Evolutionary conservation across 1,140 invertebrate genomes (phyloP).

Genomic region (Ganaspis sp.): DNA sequence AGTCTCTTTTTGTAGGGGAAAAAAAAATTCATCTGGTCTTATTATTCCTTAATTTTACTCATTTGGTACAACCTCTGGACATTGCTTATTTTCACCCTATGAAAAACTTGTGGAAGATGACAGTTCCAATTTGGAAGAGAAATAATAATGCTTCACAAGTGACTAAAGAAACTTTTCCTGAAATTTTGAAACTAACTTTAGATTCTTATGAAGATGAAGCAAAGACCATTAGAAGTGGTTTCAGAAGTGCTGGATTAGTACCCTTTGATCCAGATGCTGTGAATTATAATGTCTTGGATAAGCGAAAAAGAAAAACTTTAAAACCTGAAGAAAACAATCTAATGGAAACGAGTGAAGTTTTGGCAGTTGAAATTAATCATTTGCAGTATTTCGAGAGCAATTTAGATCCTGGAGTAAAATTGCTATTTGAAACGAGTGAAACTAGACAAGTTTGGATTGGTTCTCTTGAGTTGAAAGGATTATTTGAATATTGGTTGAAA

Average conservation of each 20-base stretch:
- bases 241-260: background rate
- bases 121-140: constrained; percentile 34
- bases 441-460: background rate
- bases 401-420: background rate
- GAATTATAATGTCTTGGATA: background rate
- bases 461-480: background rate
- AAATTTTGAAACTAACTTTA: background rate
- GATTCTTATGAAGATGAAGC: background rate
- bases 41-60: constrained; percentile 65
- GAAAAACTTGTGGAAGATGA: constrained; percentile 61
- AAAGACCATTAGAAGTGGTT: background rate
- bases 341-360: background rate
- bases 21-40: constrained; percentile 59
- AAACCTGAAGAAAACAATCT: background rate
- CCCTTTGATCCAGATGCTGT: constrained; percentile 40
- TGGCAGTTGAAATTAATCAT: background rate
- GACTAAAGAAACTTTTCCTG: background rate
- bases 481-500: background rate
- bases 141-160: background rate
- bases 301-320: background rate
- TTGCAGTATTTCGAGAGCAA: background rate
- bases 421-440: background rate
- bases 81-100: constrained; percentile 63
- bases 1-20: constrained; percentile 53
- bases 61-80: constrained; percentile 68